Base-by-base conservation (phyloP, 2,888 invertebrate genomes). In the Caenorhabditis becei region DNA sequence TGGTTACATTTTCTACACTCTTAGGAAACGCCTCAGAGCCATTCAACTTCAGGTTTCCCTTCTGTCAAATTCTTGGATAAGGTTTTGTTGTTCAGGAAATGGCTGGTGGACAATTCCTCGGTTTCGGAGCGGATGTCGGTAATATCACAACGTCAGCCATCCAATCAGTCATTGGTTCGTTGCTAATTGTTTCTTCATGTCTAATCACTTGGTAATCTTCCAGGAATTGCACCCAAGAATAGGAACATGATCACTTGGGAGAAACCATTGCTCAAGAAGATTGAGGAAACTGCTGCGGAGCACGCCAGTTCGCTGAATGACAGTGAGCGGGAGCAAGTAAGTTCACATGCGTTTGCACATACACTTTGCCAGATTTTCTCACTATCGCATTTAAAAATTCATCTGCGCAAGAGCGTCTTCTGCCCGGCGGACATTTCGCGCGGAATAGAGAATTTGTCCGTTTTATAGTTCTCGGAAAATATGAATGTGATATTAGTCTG, bases 161-260 rank as follows among this genome's bases (percentile, higher is more conserved):
- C 35, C 88, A 91, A 63, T 88, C 87, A 14, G 90, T 89, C 7
- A 89, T 89, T 44, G 90, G 89, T 87, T 61, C 28, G 82, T 35
- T 37, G 7, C 16, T 14, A 56, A 32, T 66, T 61, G 35, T 20
- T 41, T 35, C 23, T 37, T 20, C 14, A 23, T 37, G 1, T 35
- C 26, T 18, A 2, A 18, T 23, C 24, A 62, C 44, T 49, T 67
- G 24, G 18, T 24, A 20, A 20, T 41, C 69, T 59, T 67, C 44
- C 67, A 89, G 89, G 90, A 1, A 85, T 89, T 18, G 87, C 89
- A 2, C 88, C 89, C n/a, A 88, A 88, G 63, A 89, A 91, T 62
- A 85, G 90, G 35, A 89, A 90, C 81, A 89, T 90, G 90, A 89
- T 90, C 82, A 88, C 86, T 41, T 90, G 90, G 90, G 90, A 90